Evolutionary conservation across 2,113 vertebrate species (phyloP).

Genomic region (Bungarus multicinctus): DNA sequence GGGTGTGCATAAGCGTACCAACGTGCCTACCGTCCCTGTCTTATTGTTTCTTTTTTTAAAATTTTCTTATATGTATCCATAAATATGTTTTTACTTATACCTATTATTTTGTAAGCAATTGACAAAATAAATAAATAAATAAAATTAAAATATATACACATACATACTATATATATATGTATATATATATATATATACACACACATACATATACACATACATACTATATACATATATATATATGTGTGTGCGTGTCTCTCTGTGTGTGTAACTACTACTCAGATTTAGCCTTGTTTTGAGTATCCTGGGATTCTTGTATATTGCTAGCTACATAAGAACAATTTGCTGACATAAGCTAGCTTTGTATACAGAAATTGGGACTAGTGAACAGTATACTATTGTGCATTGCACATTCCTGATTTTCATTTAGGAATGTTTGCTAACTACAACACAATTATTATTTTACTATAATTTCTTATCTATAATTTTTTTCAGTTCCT

Average conservation of each 20-base stretch:
- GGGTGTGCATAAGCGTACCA: too few relatives aligned
- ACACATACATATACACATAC: too few relatives aligned
- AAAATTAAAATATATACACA: too few relatives aligned
- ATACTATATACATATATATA: neutral
- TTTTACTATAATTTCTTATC: slow-evolving; percentile 51
- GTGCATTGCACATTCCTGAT: slow-evolving; percentile 27
- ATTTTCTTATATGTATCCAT: too few relatives aligned
- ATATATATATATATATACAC: too few relatives aligned
- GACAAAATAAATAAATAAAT: too few relatives aligned
- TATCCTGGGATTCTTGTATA: neutral
- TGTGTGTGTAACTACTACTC: neutral
- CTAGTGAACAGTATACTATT: slow-evolving; percentile 59
- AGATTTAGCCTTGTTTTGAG: neutral
- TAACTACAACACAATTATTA: slow-evolving; percentile 50
- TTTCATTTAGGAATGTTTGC: slow-evolving; percentile 47
- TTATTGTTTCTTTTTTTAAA: too few relatives aligned
- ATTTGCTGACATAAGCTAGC: neutral
- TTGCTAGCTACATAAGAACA: neutral
- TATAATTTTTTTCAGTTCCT: slow-evolving; percentile 37
- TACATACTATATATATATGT: too few relatives aligned
- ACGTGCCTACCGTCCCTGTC: too few relatives aligned
- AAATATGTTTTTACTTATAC: too few relatives aligned
- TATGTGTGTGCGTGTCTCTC: neutral
- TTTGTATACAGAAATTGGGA: slow-evolving; percentile 40
- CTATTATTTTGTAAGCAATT: too few relatives aligned